Evolutionary conservation across 2,888 invertebrate genomes (phyloP).

Genomic region (Lamproptera curius): DNA sequence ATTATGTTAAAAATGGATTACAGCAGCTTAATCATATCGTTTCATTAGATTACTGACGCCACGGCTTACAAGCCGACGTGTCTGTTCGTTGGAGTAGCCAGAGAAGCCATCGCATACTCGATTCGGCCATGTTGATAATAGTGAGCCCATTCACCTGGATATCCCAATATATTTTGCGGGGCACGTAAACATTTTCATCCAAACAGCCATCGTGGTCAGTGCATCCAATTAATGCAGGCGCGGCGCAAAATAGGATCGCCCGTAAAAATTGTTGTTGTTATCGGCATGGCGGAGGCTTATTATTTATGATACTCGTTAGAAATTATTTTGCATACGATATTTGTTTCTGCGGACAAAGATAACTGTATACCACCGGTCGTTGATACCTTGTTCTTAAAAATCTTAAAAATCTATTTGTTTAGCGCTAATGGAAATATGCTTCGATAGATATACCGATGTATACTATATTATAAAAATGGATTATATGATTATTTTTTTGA

Average conservation of each 20-base stretch:
- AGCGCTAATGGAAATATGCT: no score
- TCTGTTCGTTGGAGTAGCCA: constrained; percentile 41
- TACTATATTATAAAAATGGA: no score
- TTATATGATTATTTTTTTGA: no score
- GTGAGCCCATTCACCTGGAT: constrained; percentile 45
- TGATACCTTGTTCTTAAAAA: no score
- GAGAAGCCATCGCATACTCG: constrained; percentile 41
- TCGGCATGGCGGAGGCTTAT: constrained; percentile 43
- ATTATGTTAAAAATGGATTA: constrained; percentile 29
- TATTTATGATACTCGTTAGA: constrained; percentile 25
- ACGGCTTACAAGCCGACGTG: constrained; percentile 41
- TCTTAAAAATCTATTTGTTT: no score
- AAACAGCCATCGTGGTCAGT: constrained; percentile 51
- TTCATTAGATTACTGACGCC: constrained; percentile 41
- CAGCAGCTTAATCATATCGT: constrained; percentile 45
- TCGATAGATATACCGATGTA: no score
- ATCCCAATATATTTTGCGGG: constrained; percentile 52
- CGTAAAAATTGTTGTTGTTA: constrained; percentile 51
- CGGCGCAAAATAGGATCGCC: constrained; percentile 38
- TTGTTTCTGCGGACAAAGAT: no score
- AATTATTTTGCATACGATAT: no score
- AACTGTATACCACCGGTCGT: no score
- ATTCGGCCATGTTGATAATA: constrained; percentile 32
- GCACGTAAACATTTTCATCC: constrained; percentile 57
- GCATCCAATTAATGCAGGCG: constrained; percentile 65